Base-by-base conservation (phyloP, 2,797 vertebrate genomes). In the Thripadectes ignobilis region DNA sequence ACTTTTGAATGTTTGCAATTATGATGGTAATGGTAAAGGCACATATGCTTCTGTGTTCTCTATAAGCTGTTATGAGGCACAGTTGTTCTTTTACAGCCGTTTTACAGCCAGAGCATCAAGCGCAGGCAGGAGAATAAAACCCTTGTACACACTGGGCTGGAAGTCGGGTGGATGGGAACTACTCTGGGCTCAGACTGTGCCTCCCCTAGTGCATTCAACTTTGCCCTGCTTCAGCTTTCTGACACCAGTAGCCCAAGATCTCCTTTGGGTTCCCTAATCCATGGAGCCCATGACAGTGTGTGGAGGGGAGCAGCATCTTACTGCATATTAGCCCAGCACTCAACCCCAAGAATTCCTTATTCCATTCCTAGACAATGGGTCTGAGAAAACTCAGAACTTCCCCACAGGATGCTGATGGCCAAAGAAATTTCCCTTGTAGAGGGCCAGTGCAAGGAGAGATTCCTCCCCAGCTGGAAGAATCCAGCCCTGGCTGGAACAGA, bases 11-110 rank as follows among this genome's bases (percentile, higher is more conserved):
- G 88, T 91, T 95, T 87, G 71, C 86, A 92, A 93, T 96, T 85
- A 92, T 34, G 88, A 89, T 82, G 12, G 8, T 93, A 88, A 92
- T 92, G 84, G 90, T 92, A 93, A 94, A 89, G 82, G 88, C 95
- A 77, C 78, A 94, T 93, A 95, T 86, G 93, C 57, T 83, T 85
- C 92, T 86, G 67, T 68, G 67, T 63, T 93, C 62, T 74, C 93
- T 86, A 10, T 71, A 92, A 83, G 87, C 71, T 0, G 0, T 82
- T 89, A 84, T 3, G 38, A 80, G 39, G 83, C 83, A 75, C 59
- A 75, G 48, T 94, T 95, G 85, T 72, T 95, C 48, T 68, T 86
- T 89, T 90, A 95, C 67, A 88, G 80, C 77, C 19, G 1, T 85
- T 95, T 95, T 78, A 90, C 78, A 86, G 83, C 49, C 92, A 72